Base-by-base conservation (phyloP, 92 coral and sea anemone species). In the Palythoa grandiflora region DNA sequence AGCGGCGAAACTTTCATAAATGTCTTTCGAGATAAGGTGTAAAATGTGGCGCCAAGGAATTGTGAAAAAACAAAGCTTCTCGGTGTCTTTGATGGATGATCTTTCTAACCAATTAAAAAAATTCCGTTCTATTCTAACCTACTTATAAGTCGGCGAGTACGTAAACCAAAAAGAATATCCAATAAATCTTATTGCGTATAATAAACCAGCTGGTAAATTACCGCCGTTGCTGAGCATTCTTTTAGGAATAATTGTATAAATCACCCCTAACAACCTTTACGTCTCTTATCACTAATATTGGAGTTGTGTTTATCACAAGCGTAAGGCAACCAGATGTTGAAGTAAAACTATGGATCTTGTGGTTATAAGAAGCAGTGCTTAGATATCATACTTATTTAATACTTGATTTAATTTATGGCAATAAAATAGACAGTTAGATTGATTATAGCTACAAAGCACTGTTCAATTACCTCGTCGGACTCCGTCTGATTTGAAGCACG, bases 1-100 rank as follows among this genome's bases (percentile, higher is more conserved):
- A 11, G 86, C 75, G 59, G 74, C 61, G 48, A 51, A 39, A 71
- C 11, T 81, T 81, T 66, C 74, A 79, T 79, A 12, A 81, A 81
- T 51, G 44, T 81, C 75, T 48, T 80, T 80, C 39, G 86, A 81
- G 86, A 65, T 47, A 48, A 81, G 86, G 86, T 81, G 86, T 66
- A 81, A 68, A 81, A 63, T 39, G 55, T 80, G 74, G 85, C 75
- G 85, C 85, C 85, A 51, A 80, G 85, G 70, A 81, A 11, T 81
- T 44, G 75, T 81, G 40, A 48, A 77, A 66, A 63, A 44, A 81
- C 86, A 81, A 81, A 81, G 76, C 14, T 39, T 38, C 86, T 47
- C 86, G 86, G 86, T 68, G 35, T 68, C 86, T 81, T 81, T 81
- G 76, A 81, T 81, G 75, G 57, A 68, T 81, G 74, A 81, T 66